Evolutionary conservation across 2,888 invertebrate species (phyloP).

Genomic region (Nephrocerus scutellatus): DNA sequence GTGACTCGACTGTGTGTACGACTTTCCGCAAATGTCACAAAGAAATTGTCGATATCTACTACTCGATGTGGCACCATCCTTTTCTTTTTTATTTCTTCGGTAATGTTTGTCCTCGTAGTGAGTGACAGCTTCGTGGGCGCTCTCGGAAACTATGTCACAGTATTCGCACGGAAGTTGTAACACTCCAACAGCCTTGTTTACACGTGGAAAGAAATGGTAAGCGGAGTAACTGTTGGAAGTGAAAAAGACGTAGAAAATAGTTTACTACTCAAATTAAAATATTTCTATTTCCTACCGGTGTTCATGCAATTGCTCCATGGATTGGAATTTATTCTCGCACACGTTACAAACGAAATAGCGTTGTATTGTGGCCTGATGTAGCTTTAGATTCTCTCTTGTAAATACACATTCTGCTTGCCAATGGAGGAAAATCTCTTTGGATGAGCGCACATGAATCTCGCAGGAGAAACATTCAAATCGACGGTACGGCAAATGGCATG

Average conservation of each 20-base stretch:
- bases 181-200: constrained; percentile 25
- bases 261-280: background rate
- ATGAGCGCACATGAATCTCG: constrained; percentile 49
- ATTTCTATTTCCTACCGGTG: constrained; percentile 36
- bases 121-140: constrained; percentile 40
- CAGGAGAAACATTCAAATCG: constrained; percentile 45
- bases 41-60: constrained; percentile 48
- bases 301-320: constrained; percentile 40
- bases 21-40: constrained; percentile 57
- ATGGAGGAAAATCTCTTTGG: constrained; percentile 52
- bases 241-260: background rate
- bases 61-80: constrained; percentile 30
- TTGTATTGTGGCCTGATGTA: constrained; percentile 28
- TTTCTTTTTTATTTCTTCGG: constrained; percentile 47
- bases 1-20: constrained; percentile 58
- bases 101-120: constrained; percentile 55
- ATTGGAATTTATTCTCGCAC: constrained; percentile 40
- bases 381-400: constrained; percentile 36
- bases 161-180: constrained; percentile 42
- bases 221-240: constrained; percentile 31
- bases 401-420: constrained; percentile 50
- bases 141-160: constrained; percentile 37
- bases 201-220: constrained; percentile 44
- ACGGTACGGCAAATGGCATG: constrained; percentile 35
- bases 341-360: constrained; percentile 45